phyloP scores from a whole-genome alignment of 2,797 vertebrate genomes.

The Octomys mimax region DNA sequence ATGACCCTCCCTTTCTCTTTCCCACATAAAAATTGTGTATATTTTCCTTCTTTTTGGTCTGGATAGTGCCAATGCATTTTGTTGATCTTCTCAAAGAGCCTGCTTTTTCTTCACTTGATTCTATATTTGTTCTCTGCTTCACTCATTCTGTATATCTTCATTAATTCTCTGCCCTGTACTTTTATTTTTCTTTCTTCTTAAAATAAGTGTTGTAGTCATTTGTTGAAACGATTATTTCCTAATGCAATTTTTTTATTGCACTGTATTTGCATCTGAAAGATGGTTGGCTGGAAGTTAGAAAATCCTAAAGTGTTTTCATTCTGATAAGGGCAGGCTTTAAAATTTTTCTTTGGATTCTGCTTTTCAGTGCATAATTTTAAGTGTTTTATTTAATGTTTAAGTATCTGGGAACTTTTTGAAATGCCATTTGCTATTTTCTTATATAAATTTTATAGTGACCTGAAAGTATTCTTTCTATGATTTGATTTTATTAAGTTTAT shows the following conservation, averaged over 20 bases:
- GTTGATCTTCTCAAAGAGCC: not conserved
- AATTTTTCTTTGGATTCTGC: not conserved
- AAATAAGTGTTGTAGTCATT: not conserved
- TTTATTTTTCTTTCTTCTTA: constrained; percentile 2
- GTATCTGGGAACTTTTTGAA: not conserved
- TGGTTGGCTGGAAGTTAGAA: not conserved
- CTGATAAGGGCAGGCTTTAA: not conserved
- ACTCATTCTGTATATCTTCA: not conserved
- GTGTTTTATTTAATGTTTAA: not conserved
- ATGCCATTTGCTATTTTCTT: not conserved
- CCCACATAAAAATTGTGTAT: not conserved
- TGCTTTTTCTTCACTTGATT: not conserved
- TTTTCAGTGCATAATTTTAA: not conserved
- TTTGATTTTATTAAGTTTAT: not conserved
- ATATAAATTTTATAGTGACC: not conserved
- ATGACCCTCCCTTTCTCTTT: not conserved
- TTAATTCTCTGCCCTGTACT: not conserved
- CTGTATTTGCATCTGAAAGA: constrained; percentile 24
- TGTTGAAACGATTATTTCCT: not conserved
- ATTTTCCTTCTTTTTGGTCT: not conserved
- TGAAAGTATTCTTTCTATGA: not conserved
- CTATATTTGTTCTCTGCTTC: not conserved
- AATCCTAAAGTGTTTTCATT: not conserved
- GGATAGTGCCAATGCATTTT: not conserved
- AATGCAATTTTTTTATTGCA: not conserved